These are phyloP conservation scores for Liopterus haemorrhoidalis DNA, from an alignment of 2,888 invertebrate genomes.

Conservation along the genomic window DNA sequence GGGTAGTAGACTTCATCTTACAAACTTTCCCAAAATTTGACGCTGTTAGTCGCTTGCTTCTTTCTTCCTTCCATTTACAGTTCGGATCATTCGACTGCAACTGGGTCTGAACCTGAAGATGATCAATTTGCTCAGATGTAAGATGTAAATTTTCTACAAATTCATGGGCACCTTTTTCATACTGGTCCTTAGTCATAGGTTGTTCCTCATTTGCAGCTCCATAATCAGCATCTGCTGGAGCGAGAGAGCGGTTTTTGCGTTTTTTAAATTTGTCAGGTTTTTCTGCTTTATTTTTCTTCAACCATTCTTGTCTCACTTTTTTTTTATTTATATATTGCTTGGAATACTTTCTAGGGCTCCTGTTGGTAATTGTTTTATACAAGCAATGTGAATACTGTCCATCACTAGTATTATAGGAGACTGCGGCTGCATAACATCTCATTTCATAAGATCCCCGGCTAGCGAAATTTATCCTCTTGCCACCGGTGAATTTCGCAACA, in stretches of 20 bases:
- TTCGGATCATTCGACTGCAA: background rate
- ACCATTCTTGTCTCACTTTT: background rate
- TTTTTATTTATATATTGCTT: constrained; percentile 6
- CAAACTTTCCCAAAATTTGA: constrained; percentile 35
- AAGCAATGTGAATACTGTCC: constrained; percentile 4
- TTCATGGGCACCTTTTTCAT: background rate
- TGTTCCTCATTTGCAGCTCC: background rate
- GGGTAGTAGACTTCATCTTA: constrained; percentile 22
- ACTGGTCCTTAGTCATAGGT: background rate
- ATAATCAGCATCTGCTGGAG: constrained; percentile 7
- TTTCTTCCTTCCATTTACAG: constrained; percentile 32
- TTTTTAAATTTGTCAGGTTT: constrained; percentile 1
- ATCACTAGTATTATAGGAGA: constrained; percentile 13
- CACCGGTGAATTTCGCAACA: too few relatives aligned
- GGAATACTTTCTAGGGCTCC: constrained; percentile 6
- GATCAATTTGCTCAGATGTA: background rate
- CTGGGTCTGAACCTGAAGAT: background rate
- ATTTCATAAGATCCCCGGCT: constrained; percentile 6
- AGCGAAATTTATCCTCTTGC: constrained; percentile 14
- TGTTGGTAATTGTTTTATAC: constrained; percentile 6
- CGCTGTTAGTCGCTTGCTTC: constrained; percentile 36
- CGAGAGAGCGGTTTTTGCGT: background rate
- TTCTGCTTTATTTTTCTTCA: background rate
- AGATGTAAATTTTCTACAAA: background rate
- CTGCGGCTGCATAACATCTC: constrained; percentile 16